Conservation (phyloP, 2,113 vertebrate species). For the Porphyrio hochstetteri region DNA sequence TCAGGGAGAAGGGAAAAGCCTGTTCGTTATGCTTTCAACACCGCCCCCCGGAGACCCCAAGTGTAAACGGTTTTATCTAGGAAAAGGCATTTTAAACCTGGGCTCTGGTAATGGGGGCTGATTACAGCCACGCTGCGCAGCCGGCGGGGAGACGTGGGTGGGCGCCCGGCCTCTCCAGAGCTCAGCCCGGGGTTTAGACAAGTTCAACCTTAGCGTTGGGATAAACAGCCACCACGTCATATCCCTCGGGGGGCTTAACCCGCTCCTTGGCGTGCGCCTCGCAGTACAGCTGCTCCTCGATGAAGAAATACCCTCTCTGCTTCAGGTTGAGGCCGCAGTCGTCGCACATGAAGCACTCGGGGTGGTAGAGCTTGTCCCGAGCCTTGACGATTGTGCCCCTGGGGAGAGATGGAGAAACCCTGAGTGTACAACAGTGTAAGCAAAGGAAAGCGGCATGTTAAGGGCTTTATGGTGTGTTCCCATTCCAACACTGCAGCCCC, state of each 20-base stretch:
- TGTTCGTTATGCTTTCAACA: constrained; percentile 58
- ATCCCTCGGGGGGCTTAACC: constrained; percentile 94
- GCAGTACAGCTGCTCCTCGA: constrained; percentile 94
- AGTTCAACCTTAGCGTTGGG: constrained; percentile 97
- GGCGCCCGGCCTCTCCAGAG: constrained; percentile 18
- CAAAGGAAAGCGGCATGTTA: not conserved
- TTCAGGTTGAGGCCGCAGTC: constrained; percentile 95
- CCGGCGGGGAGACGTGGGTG: constrained; percentile 33
- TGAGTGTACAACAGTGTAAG: not conserved
- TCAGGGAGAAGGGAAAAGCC: constrained; percentile 45
- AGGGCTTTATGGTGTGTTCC: not conserved
- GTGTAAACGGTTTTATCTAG: constrained; percentile 61
- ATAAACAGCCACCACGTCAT: constrained; percentile 98
- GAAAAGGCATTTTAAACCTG: constrained; percentile 31
- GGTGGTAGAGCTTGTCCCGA: constrained; percentile 96
- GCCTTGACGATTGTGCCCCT: constrained; percentile 97
- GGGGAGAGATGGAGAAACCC: not conserved
- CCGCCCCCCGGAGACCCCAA: constrained; percentile 36
- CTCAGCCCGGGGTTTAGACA: constrained; percentile 70
- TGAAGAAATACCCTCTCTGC: constrained; percentile 95
- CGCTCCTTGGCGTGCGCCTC: constrained; percentile 94
- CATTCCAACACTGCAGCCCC: not conserved
- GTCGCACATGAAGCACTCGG: constrained; percentile 94
- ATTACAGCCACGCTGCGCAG: not conserved
- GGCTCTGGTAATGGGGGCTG: constrained; percentile 11